Conservation (phyloP, 2,888 invertebrate species). For the Cheilosia impressa region DNA sequence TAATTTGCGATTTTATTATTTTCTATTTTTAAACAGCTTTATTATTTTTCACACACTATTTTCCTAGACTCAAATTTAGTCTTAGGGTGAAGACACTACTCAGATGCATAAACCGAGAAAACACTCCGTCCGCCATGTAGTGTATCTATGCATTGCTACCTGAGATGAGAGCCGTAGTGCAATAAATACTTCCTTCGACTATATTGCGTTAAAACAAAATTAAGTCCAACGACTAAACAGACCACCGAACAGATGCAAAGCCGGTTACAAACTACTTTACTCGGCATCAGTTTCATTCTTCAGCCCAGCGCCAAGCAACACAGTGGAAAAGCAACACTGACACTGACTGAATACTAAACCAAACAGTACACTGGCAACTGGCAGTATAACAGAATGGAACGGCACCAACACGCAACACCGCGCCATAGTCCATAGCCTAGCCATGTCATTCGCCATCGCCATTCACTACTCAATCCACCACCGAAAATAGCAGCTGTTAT, state of each 20-base stretch:
- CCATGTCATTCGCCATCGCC: too few relatives aligned
- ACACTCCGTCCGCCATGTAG: constrained; percentile 54
- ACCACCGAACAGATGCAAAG: constrained; percentile 46
- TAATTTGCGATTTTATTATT: constrained; percentile 13
- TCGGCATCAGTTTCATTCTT: background rate
- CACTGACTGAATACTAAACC: background rate
- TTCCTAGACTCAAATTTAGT: constrained; percentile 9
- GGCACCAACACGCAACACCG: too few relatives aligned
- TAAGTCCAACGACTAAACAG: background rate
- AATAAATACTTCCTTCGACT: constrained; percentile 46
- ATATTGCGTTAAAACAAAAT: constrained; percentile 33
- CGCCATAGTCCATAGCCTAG: too few relatives aligned
- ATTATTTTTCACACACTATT: constrained; percentile 11
- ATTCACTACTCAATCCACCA: too few relatives aligned
- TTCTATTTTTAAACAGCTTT: background rate
- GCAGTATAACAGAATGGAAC: background rate
- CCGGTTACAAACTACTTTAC: constrained; percentile 57
- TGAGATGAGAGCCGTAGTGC: constrained; percentile 39
- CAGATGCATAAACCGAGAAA: constrained; percentile 35
- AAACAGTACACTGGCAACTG: background rate
- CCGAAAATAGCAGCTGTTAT: too few relatives aligned
- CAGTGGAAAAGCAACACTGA: constrained; percentile 1
- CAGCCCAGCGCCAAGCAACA: background rate
- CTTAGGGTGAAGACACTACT: constrained; percentile 23
- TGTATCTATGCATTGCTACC: constrained; percentile 50